Conservation (phyloP, 2,797 vertebrate genomes). For the Mormyrops attenuatus region DNA sequence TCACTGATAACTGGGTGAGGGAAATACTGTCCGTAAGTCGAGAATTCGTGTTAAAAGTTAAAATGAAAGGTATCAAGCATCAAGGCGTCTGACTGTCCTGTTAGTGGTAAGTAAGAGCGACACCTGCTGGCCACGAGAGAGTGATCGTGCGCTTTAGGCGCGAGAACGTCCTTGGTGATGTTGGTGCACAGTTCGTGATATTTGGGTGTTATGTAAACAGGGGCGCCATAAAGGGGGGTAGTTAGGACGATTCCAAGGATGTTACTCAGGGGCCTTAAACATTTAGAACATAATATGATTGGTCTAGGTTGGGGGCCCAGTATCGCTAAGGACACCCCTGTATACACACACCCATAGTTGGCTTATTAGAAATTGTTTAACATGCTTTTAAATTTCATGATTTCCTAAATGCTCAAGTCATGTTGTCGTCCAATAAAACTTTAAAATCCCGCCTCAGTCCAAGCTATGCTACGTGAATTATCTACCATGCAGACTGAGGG, state of each 20-base stretch:
- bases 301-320: not conserved
- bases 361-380: no score
- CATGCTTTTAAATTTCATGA: no score
- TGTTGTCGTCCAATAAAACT: not conserved
- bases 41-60: not conserved
- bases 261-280: not conserved
- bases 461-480: not conserved
- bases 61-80: not conserved
- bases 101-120: not conserved
- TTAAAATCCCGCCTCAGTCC: not conserved
- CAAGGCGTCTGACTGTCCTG: not conserved
- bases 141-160: not conserved
- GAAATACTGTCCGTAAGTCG: not conserved
- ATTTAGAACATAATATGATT: not conserved
- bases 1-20: not conserved
- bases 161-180: not conserved
- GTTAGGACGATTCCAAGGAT: not conserved
- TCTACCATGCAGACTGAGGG: not conserved
- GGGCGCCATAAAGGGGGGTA: no score
- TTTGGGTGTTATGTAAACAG: not conserved
- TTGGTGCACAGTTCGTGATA: not conserved
- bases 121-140: not conserved
- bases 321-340: not conserved
- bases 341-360: not conserved
- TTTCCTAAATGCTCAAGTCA: not conserved